Percentiles rank a stretch among this genome's conserved stretches.
Evolutionary conservation across 2,113 vertebrate species (phyloP).

Genomic region (Sceloporus undulatus): DNA sequence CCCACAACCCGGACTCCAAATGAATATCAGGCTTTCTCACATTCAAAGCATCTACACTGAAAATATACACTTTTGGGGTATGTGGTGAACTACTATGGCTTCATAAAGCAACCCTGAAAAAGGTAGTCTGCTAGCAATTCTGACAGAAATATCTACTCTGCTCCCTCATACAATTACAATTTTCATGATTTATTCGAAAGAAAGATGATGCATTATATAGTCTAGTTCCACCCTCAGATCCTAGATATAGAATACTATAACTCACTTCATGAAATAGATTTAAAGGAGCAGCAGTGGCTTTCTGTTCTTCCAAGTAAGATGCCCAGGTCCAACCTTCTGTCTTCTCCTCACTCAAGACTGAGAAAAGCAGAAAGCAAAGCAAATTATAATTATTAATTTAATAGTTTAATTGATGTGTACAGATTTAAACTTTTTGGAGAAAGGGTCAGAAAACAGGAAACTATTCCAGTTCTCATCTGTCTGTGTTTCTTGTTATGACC

Average conservation of each 20-base stretch:
- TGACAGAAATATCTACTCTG: background rate
- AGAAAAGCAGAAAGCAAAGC: constrained; percentile 62
- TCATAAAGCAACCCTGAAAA: too few species aligned
- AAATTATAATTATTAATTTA: constrained; percentile 54
- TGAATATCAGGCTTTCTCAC: background rate
- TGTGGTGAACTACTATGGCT: too few species aligned
- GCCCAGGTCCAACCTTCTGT: constrained; percentile 93
- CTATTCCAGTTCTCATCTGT: background rate
- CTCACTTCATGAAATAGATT: constrained; percentile 95
- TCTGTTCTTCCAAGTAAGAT: constrained; percentile 91
- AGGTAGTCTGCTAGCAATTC: too few species aligned
- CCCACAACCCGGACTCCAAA: too few species aligned
- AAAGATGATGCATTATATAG: background rate
- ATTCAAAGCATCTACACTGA: background rate
- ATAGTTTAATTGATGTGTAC: background rate
- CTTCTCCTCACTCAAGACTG: constrained; percentile 84
- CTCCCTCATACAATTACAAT: background rate
- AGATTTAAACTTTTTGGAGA: background rate
- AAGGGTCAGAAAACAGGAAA: background rate
- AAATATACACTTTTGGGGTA: too few species aligned
- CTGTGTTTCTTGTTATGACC: too few species aligned
- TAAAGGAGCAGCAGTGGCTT: constrained; percentile 89
- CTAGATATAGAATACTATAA: constrained; percentile 63
- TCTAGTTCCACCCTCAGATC: background rate
- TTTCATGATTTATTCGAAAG: too few species aligned